Base-by-base conservation (phyloP, 2,113 vertebrate genomes). In the Cinclus cinclus region DNA sequence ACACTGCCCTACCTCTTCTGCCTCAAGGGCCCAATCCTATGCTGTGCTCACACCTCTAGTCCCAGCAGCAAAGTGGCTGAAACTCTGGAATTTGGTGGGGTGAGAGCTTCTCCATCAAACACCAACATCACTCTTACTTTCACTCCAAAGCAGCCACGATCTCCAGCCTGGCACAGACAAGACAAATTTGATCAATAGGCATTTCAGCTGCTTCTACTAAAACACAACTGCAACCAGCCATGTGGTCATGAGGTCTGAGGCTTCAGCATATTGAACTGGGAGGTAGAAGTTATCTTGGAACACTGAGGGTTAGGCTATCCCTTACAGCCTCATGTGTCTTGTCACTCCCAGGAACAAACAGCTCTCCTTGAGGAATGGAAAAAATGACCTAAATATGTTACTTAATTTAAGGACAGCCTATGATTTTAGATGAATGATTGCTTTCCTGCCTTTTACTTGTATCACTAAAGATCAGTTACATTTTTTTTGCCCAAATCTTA, bases 231-330 rank as follows among this genome's bases (percentile, higher is more conserved):
- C 10, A 44, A 22, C 10, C 17, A 37, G 24, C 23, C 5, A 24
- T 7, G 14, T 11, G 3, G 25, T 37, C 0, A 0, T 4, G 22
- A 44, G n/a, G 27, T 47, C 27, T 37, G 68, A 58, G 14, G 13
- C 62, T 86, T 55, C 83, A 64, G 30, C 49, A 69, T 5, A 2
- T 0, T 20, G 31, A 37, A 23, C 52, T 31, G 55, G 0, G 1
- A 69, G 12, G 25, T 31, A 50, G 77, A 46, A 74, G 37, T 18
- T 70, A 6, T 6, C 46, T 62, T 37, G 42, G 77, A 58, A 67
- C 47, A n/a, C 28, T 44, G 67, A 76, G 39, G 15, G 50, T 69
- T 33, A 9, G 22, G 14, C 21, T 59, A 3, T 16, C 31, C 50
- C 50, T 77, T 62, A 35, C 63, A 27, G 14, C 53, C 23, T 53